These are phyloP conservation scores for Elachura formosa DNA, from an alignment of 2,113 vertebrate genomes.

Conservation along the genomic window DNA sequence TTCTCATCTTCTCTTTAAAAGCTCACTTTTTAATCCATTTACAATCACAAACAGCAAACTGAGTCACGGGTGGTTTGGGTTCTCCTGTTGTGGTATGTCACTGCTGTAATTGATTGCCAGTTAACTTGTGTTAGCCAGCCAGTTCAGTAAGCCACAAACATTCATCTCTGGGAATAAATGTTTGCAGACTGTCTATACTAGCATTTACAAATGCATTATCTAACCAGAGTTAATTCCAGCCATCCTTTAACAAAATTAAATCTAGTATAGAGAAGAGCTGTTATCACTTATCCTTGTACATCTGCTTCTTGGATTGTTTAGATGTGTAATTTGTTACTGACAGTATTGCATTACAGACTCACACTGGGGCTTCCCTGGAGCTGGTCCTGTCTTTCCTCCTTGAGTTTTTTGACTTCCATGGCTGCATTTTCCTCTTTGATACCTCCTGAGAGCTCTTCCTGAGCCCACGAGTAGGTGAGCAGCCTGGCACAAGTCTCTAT, in stretches of 20 bases:
- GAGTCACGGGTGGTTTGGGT: not conserved
- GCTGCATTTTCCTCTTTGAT: not conserved
- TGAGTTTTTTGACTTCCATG: not conserved
- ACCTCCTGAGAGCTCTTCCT: not conserved
- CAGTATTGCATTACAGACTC: not conserved
- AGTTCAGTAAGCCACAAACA: slow-evolving; percentile 35
- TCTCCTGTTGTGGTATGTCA: not conserved
- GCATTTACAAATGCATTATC: slow-evolving; percentile 50
- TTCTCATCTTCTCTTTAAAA: not conserved
- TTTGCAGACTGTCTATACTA: slow-evolving; percentile 21
- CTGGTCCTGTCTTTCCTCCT: not conserved
- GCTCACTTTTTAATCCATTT: slow-evolving; percentile 11
- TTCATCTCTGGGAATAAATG: slow-evolving; percentile 41
- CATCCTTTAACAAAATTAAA: slow-evolving; percentile 60
- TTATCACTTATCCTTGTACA: not conserved
- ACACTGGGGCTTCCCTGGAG: not conserved
- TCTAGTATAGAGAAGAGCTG: not conserved
- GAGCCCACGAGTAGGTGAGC: accelerated
- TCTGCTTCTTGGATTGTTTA: not conserved
- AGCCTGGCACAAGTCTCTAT: not conserved
- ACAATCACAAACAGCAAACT: not conserved
- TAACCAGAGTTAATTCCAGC: slow-evolving; percentile 41
- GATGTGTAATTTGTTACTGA: not conserved
- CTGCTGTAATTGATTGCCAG: slow-evolving; percentile 23
- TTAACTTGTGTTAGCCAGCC: slow-evolving; percentile 27